phyloP scores from a whole-genome alignment of 2,113 vertebrate genomes.

The Megaleporinus macrocephalus region DNA sequence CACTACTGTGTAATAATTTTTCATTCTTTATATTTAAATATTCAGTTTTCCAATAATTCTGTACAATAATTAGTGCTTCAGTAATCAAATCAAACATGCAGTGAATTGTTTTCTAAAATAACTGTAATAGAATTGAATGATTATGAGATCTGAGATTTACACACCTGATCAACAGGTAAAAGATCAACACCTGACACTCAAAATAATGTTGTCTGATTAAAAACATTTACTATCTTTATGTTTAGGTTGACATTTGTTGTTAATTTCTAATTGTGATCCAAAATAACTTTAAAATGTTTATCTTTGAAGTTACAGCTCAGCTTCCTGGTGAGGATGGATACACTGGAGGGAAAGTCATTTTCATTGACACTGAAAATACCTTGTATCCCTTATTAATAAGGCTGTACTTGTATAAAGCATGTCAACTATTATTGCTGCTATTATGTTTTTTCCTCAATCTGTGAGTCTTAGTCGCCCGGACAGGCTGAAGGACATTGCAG shows the following conservation, averaged over 20 bases:
- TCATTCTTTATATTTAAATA: no score
- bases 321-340: slow-evolving; percentile 90
- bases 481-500: slow-evolving; percentile 92
- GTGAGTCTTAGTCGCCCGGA: slow-evolving; percentile 87
- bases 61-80: background rate
- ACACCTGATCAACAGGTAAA: background rate
- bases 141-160: no score
- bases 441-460: slow-evolving; percentile 54
- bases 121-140: no score
- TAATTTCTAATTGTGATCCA: background rate
- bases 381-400: slow-evolving; percentile 88
- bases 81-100: background rate
- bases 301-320: slow-evolving; percentile 89
- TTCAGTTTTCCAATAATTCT: no score
- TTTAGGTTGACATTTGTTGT: no score
- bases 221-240: no score
- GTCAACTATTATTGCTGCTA: background rate
- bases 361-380: slow-evolving; percentile 97
- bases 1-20: no score
- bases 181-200: no score
- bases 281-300: background rate
- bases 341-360: slow-evolving; percentile 94
- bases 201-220: background rate
- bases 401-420: background rate
- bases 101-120: no score